Conservation (phyloP, 92 coral and sea anemone genomes). For the Palythoa grandiflora region DNA sequence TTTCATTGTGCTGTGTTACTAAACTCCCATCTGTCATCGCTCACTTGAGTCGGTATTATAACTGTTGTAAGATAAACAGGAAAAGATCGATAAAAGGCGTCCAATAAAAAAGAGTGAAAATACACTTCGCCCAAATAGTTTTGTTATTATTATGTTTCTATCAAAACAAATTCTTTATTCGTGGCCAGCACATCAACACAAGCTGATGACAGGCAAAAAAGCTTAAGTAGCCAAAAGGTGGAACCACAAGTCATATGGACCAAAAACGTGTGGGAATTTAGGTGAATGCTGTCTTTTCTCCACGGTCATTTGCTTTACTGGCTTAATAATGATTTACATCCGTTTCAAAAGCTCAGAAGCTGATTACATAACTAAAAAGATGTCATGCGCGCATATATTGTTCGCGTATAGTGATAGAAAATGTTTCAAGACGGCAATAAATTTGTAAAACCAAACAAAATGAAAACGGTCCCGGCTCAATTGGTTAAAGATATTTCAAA, state of each 20-base stretch:
- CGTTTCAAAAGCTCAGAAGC: not conserved
- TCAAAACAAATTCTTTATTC: not conserved
- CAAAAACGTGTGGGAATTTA: slow-evolving; percentile 3
- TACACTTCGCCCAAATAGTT: not conserved
- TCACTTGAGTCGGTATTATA: not conserved
- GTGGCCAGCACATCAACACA: not conserved
- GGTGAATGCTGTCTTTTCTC: too few species aligned
- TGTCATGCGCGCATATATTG: not conserved
- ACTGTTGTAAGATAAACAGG: not conserved
- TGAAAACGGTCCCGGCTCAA: too few species aligned
- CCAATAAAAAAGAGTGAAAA: not conserved
- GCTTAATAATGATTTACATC: not conserved
- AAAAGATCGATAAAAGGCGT: not conserved
- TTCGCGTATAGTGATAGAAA: not conserved
- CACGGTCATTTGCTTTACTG: not conserved
- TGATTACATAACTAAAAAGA: not conserved
- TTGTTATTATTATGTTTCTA: not conserved
- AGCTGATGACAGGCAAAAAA: slow-evolving; percentile 5
- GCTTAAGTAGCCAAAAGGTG: not conserved
- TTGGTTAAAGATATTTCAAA: too few species aligned
- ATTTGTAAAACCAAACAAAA: too few species aligned
- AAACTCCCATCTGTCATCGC: slow-evolving; percentile 1
- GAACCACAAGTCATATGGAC: not conserved
- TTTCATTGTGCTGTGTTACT: not conserved
- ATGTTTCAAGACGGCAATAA: not conserved